Percentiles rank a stretch among this genome's conserved stretches.
These are phyloP conservation scores for Psittacula derbiana DNA, from an alignment of 2,797 vertebrate species.

Conservation along the genomic window DNA sequence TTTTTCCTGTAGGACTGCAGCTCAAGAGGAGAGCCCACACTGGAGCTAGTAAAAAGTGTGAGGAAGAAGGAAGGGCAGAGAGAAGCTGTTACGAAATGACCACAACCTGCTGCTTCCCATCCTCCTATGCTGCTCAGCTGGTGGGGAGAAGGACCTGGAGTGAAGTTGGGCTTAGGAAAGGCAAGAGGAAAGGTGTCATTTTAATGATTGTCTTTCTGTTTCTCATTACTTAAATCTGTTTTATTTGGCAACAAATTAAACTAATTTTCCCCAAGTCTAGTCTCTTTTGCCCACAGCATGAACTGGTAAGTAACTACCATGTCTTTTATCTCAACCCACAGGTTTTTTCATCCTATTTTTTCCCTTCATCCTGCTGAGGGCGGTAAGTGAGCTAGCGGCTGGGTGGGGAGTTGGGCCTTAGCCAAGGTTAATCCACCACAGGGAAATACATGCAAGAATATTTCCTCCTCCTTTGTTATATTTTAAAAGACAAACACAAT, in stretches of 20 bases:
- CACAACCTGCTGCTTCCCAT: neutral
- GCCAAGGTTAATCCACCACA: neutral
- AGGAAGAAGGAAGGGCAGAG: neutral
- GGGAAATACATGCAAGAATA: neutral
- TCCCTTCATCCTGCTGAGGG: neutral
- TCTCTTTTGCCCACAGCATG: neutral
- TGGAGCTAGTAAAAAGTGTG: neutral
- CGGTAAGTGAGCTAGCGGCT: accelerated
- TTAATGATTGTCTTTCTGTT: neutral
- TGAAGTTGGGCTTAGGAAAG: neutral
- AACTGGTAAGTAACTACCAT: neutral
- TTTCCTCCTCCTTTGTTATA: neutral
- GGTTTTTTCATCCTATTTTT: neutral
- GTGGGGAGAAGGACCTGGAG: neutral
- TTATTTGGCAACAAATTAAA: neutral
- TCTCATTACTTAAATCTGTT: neutral
- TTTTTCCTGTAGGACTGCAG: neutral
- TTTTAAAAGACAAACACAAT: neutral
- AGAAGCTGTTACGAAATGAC: neutral
- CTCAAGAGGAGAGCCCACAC: accelerated
- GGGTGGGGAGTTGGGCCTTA: neutral
- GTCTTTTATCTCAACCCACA: neutral
- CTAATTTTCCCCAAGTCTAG: neutral
- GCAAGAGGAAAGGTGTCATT: neutral
- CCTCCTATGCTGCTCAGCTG: accelerated